These are phyloP conservation scores for Eulemur mongoz DNA, from an alignment of 2,797 vertebrate genomes.

Conservation along the genomic window DNA sequence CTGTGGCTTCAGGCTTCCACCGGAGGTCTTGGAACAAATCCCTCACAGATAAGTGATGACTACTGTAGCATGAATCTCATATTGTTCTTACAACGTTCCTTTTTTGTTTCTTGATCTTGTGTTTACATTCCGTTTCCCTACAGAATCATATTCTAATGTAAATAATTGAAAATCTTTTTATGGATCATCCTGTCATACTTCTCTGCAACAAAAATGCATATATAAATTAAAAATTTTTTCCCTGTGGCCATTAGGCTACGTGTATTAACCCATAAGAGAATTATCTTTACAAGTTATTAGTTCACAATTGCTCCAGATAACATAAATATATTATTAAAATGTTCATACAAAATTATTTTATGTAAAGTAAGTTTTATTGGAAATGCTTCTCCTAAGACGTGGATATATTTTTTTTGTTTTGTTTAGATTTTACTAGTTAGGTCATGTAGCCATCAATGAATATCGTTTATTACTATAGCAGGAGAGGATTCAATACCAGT, in stretches of 20 bases:
- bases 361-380: slow-evolving; percentile 28
- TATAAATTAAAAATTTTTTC: not conserved
- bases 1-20: not conserved
- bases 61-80: not conserved
- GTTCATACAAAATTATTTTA: not conserved
- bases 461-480: not conserved
- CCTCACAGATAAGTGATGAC: not conserved
- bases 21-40: not conserved
- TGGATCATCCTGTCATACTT: slow-evolving; percentile 7
- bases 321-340: not conserved
- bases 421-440: slow-evolving; percentile 23
- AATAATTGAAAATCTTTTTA: slow-evolving; percentile 6
- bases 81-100: not conserved
- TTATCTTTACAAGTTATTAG: slow-evolving; percentile 20
- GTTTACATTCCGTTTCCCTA: not conserved
- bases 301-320: not conserved
- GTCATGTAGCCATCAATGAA: not conserved
- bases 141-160: not conserved
- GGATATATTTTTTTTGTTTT: slow-evolving; percentile 4
- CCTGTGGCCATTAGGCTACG: not conserved
- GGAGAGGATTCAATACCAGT: not conserved
- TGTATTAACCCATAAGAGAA: not conserved
- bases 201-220: not conserved
- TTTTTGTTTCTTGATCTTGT: not conserved
- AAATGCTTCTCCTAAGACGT: not conserved